Base-by-base conservation (phyloP, 2,888 invertebrate genomes). In the Apamea crenata region DNA sequence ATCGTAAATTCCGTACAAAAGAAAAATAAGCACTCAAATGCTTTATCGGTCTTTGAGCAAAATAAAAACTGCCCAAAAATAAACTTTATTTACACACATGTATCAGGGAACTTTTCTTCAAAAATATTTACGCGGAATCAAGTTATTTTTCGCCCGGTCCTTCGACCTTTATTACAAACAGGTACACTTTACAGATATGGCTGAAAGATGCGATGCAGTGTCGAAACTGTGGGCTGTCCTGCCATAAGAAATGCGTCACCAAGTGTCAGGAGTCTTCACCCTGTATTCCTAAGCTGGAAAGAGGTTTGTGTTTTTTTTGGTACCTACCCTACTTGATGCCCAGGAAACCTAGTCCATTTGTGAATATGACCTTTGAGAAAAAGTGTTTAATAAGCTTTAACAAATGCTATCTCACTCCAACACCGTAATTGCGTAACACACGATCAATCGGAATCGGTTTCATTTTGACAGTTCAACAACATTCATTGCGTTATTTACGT, bases 171-270 rank as follows among this genome's bases (percentile, higher is more conserved):
- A 56, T 47, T 69, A 44, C 25, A 74, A 63, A 66, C 25, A 70
- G 5, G 18, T 59, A 10, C 14, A 16, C 40, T 72, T 53, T 85
- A 18, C 91, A 99, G 98, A 99, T 99, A 90, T 99, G 99, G 99
- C 96, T 99, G 83, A 99, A 99, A 96, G 99, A 99, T 91, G 99
- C 99, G 7, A 98, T 99, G 91, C 99, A 99, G 92, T 99, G 99
- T 95, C 97, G 98, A 75, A 98, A 98, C 85, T 99, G 99, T 93
- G 98, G 98, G 0, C 98, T 99, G 97, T 98, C 99, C 88, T 99
- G 99, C 93, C 99, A 99, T 95, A 99, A 99, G 95, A 99, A 99
- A 94, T 99, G 99, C 95, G 98, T 99, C 86, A 98, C 98, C 18
- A 99, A 99, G 91, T 99, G 99, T 94, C 98, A 97, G 88, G 96